Conservation (phyloP, 2,797 vertebrate genomes). For the Merluccius polli region DNA sequence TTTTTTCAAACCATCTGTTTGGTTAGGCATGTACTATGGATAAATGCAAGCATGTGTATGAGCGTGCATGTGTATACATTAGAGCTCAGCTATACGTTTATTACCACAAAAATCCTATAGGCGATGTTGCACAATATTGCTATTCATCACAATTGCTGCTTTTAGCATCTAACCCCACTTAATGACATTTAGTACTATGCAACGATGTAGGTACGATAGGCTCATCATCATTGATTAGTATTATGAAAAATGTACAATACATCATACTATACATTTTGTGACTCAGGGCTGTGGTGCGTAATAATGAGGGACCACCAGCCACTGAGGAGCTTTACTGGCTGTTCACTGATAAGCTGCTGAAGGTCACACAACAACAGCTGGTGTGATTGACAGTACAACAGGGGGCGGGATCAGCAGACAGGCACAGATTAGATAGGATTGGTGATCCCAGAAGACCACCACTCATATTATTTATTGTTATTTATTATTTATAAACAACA, state of each 20-base stretch:
- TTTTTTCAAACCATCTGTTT: slow-evolving; percentile 14
- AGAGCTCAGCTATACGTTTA: no score
- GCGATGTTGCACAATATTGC: no score
- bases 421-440: background rate
- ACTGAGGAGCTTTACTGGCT: no score
- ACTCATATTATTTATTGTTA: background rate
- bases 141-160: no score
- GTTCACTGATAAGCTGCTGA: no score
- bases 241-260: no score
- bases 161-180: background rate
- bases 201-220: background rate
- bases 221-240: background rate
- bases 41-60: background rate
- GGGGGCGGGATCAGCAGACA: background rate
- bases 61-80: background rate
- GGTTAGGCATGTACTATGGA: background rate
- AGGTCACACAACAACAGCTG: background rate
- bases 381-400: background rate
- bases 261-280: no score
- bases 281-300: background rate
- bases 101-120: no score
- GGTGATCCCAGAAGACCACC: slow-evolving; percentile 31
- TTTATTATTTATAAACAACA: background rate
- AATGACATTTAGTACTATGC: background rate
- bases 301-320: background rate